Evolutionary conservation across 2,797 vertebrate genomes (phyloP).

Genomic region (Craterocephalus amniculus): DNA sequence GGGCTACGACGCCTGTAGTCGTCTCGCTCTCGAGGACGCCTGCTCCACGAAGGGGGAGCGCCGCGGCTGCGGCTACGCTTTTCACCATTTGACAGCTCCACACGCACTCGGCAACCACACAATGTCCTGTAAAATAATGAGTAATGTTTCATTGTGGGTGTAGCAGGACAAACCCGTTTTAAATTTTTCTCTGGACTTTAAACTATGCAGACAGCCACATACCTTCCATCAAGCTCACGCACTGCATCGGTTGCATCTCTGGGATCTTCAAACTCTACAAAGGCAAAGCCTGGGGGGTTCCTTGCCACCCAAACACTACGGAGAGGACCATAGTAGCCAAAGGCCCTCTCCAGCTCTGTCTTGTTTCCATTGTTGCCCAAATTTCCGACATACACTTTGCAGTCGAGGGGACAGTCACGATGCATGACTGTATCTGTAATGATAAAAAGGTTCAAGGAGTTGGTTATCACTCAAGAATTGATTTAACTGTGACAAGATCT

Average conservation of each 20-base stretch:
- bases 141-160: accelerated
- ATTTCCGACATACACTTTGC: constrained; percentile 98
- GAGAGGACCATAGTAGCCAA: constrained; percentile 96
- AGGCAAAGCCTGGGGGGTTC: constrained; percentile 97
- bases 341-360: constrained; percentile 93
- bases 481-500: neutral
- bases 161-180: accelerated
- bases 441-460: neutral
- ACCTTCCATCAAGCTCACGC: constrained; percentile 97
- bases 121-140: constrained; percentile 83
- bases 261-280: constrained; percentile 97
- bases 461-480: neutral
- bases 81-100: constrained; percentile 96
- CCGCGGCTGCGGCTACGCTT: constrained; percentile 94
- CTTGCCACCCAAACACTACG: constrained; percentile 98
- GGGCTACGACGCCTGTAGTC: constrained; percentile 95
- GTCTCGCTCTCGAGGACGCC: constrained; percentile 93
- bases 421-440: constrained; percentile 81
- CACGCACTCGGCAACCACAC: constrained; percentile 94
- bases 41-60: constrained; percentile 93
- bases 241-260: constrained; percentile 97
- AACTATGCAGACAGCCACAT: neutral
- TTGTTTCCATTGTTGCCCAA: constrained; percentile 99
- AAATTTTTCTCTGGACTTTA: accelerated
- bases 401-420: constrained; percentile 96